These are phyloP conservation scores for Cryptocheilus praepositus DNA, from an alignment of 2,888 invertebrate species.

Conservation along the genomic window DNA sequence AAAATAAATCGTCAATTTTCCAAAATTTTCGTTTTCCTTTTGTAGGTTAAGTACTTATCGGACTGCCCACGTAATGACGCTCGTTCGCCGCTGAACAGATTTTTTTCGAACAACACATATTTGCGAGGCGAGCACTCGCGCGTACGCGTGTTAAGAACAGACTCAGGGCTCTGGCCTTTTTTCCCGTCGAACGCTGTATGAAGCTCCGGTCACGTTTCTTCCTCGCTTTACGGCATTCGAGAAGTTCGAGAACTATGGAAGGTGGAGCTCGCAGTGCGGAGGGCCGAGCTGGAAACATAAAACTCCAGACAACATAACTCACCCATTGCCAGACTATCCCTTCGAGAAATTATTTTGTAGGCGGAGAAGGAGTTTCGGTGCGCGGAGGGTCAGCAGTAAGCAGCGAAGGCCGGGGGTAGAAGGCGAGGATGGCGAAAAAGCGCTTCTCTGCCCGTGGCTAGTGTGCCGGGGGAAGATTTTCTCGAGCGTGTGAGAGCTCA, in stretches of 20 bases:
- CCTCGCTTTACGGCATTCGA: slow-evolving; percentile 39
- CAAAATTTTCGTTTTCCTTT: too few species aligned
- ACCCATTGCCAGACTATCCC: slow-evolving; percentile 60
- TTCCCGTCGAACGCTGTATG: slow-evolving; percentile 28
- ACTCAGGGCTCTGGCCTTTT: slow-evolving; percentile 29
- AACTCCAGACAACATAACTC: slow-evolving; percentile 61
- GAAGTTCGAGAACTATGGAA: slow-evolving; percentile 36
- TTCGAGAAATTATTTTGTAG: slow-evolving; percentile 62
- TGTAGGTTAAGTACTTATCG: too few species aligned
- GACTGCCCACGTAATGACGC: neutral
- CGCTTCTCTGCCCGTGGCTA: slow-evolving; percentile 30
- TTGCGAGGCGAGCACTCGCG: neutral
- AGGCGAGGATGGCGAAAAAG: slow-evolving; percentile 12
- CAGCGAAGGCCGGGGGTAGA: slow-evolving; percentile 9
- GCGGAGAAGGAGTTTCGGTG: slow-evolving; percentile 20
- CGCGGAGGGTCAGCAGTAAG: neutral
- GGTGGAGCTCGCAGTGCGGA: slow-evolving; percentile 7
- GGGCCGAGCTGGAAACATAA: slow-evolving; percentile 40
- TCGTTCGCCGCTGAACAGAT: neutral
- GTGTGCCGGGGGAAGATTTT: slow-evolving; percentile 33
- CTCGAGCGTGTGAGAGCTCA: slow-evolving; percentile 20
- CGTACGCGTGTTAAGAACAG: slow-evolving; percentile 26
- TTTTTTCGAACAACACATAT: slow-evolving; percentile 2
- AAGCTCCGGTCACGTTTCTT: slow-evolving; percentile 57
- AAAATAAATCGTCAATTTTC: too few species aligned